These are phyloP conservation scores for Zoanthus sansibaricus DNA, from an alignment of 92 coral and sea anemone genomes.

Conservation along the genomic window DNA sequence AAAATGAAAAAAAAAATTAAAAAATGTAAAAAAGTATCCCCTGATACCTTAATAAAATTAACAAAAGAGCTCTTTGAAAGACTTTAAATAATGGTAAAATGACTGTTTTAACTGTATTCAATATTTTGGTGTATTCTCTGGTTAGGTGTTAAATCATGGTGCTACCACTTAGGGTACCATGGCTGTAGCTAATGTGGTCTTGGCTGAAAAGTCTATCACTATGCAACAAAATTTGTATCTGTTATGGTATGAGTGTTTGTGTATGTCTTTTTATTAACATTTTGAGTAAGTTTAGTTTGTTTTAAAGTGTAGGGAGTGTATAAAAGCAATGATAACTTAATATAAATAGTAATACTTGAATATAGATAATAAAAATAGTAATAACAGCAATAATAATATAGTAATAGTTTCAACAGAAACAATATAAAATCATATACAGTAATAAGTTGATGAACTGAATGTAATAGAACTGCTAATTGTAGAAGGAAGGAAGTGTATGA, in stretches of 20 bases:
- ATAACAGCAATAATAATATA: background rate
- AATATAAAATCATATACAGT: background rate
- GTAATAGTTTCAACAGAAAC: conserved; percentile 5
- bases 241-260: conserved; percentile 13
- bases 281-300: background rate
- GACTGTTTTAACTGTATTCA: conserved; percentile 9
- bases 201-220: background rate
- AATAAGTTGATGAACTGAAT: background rate
- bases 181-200: conserved; percentile 15
- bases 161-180: conserved; percentile 9
- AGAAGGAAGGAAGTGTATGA: too few species aligned
- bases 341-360: too few species aligned
- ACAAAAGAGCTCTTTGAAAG: conserved; percentile 10
- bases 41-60: too few species aligned
- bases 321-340: too few species aligned
- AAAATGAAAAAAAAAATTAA: conserved; percentile 1
- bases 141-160: conserved; percentile 7
- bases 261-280: background rate
- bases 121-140: conserved; percentile 5
- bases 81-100: conserved; percentile 7
- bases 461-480: background rate
- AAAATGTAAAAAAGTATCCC: too few species aligned
- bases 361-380: too few species aligned
- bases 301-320: too few species aligned
- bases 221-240: conserved; percentile 8